Evolutionary conservation across 2,888 invertebrate species (phyloP), one percentile per base, ranked within the genome.

Genomic region (Agrochola lota): DNA sequence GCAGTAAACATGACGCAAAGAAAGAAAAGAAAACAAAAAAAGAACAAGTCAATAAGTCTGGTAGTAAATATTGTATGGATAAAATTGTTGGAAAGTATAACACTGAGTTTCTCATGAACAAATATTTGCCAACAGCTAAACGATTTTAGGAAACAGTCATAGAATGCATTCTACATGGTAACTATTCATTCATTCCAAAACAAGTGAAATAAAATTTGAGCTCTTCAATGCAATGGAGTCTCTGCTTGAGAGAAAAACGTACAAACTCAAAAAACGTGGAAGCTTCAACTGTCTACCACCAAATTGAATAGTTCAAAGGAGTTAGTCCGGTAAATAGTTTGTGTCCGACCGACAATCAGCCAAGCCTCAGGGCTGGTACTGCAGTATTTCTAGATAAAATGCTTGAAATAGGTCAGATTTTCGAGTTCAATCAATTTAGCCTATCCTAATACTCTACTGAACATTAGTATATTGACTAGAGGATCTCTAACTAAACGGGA

Each of bases 301-400:
- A 85, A 89, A 88, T 83, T 84, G 84, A 88, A 89, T 89, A 89
- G 88, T 88, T 88, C 81, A 80, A 81, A 84, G 80, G 84, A 88
- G 81, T 88, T 86, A 78, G 88, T 79, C 77, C 77, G 71, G 78
- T 80, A 86, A 89, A 88, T 88, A 86, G 89, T 89, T 88, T 79
- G 84, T 80, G 88, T 82, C 86, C 83, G 75, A 83, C 81, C 82
- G 71, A 81, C 89, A 86, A 80, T 87, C 87, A 77, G 74, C 49
- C 35, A 17, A 67, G 52, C 63, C 26, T 11, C 64, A 87, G 87
- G 87, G 88, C 11, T 87, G 78, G 17, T 71, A 74, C 72, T 12
- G 8, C 15, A 35, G 5, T 49, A 2, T 43, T 57, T n/a, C 46
- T 12, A 23, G 43, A 46, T n/a, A 60, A 17, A 72, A 59, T 70